phyloP scores from a whole-genome alignment of 2,888 invertebrate genomes.

The Orthosia cruda region DNA sequence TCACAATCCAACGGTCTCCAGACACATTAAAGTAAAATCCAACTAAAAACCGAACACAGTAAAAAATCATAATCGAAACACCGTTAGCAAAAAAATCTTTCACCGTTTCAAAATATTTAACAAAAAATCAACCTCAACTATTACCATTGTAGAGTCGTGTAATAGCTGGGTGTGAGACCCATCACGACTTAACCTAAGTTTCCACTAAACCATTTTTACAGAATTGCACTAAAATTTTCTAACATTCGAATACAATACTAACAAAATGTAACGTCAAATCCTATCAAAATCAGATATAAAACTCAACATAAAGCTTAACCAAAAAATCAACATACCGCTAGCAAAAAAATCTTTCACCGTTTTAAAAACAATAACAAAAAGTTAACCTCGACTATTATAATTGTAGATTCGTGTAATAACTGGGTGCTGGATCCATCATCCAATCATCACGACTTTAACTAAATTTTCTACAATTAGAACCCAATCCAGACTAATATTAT shows the following conservation, averaged over 20 bases:
- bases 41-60: too few relatives aligned
- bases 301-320: not conserved
- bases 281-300: too few relatives aligned
- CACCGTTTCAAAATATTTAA: slow-evolving; percentile 9
- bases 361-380: slow-evolving; percentile 23
- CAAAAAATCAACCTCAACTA: slow-evolving; percentile 20
- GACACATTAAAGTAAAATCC: too few relatives aligned
- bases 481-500: too few relatives aligned
- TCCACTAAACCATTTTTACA: too few relatives aligned
- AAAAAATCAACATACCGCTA: slow-evolving; percentile 19
- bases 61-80: slow-evolving; percentile 1
- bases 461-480: too few relatives aligned
- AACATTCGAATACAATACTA: too few relatives aligned
- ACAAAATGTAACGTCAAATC: not conserved
- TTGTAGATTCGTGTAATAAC: slow-evolving; percentile 34
- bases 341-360: slow-evolving; percentile 19
- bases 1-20: too few relatives aligned
- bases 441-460: slow-evolving; percentile 24
- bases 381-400: slow-evolving; percentile 27
- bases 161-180: slow-evolving; percentile 33
- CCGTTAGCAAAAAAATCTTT: slow-evolving; percentile 31
- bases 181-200: slow-evolving; percentile 23
- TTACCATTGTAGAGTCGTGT: slow-evolving; percentile 32
- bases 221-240: too few relatives aligned
- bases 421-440: slow-evolving; percentile 52